Evolutionary conservation across 2,113 vertebrate species (phyloP).

Genomic region (Takifugu flavidus): DNA sequence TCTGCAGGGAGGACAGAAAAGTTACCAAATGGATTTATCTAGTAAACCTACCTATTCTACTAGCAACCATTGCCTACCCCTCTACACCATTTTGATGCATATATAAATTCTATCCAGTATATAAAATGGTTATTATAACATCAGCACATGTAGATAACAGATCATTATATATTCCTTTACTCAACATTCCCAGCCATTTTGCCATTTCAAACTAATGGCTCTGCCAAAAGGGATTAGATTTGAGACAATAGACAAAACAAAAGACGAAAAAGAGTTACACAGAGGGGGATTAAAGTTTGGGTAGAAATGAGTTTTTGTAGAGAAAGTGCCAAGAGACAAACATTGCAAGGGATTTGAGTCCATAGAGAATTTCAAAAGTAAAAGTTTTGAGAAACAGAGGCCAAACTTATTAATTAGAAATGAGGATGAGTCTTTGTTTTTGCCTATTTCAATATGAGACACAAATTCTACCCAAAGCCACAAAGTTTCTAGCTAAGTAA

Average conservation of each 20-base stretch:
- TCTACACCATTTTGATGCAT: too few relatives aligned
- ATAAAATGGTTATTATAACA: neutral
- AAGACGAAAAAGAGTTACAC: conserved; percentile 27
- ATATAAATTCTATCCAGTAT: neutral
- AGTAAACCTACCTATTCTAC: too few relatives aligned
- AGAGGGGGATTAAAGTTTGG: conserved; percentile 28
- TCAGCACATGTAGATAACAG: neutral
- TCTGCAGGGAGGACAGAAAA: conserved; percentile 55
- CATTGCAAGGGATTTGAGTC: conserved; percentile 35
- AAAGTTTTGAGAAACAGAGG: conserved; percentile 34
- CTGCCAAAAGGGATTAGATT: conserved; percentile 43
- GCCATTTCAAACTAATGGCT: conserved; percentile 13
- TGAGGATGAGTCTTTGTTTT: conserved; percentile 18
- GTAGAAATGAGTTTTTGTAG: conserved; percentile 25
- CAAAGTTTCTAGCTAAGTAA: conserved; percentile 7
- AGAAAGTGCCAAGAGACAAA: conserved; percentile 23
- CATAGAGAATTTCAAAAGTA: conserved; percentile 40
- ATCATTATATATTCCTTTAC: conserved; percentile 9
- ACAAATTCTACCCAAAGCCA: conserved; percentile 12
- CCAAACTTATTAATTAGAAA: conserved; percentile 38
- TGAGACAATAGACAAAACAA: conserved; percentile 29
- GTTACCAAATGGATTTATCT: too few relatives aligned
- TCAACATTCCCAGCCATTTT: conserved; percentile 7
- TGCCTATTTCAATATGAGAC: conserved; percentile 25
- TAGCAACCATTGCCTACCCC: too few relatives aligned